A percentile compares a stretch with the other conserved stretches of the same genome.
These are phyloP conservation scores for Paracanthobrama guichenoti DNA, from an alignment of 2,113 vertebrate genomes.

Conservation along the genomic window DNA sequence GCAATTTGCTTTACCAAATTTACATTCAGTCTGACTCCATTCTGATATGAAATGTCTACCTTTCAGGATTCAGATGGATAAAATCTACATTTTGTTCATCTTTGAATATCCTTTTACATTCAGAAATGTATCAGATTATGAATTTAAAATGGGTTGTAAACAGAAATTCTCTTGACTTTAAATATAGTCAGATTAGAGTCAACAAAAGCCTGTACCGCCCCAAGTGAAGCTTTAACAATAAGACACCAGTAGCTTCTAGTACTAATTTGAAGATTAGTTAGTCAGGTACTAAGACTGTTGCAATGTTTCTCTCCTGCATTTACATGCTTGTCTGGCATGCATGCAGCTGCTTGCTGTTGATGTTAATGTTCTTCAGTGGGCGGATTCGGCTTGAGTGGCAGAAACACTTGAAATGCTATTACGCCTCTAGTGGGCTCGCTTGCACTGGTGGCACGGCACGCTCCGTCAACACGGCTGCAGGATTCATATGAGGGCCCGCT, in stretches of 20 bases:
- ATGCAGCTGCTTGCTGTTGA: conserved; percentile 57
- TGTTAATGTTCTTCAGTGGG: conserved; percentile 53
- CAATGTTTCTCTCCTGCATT: conserved; percentile 29
- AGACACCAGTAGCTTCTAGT: not conserved
- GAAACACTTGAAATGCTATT: conserved; percentile 76
- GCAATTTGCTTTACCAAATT: not conserved
- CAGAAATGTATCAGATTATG: not conserved
- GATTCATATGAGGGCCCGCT: conserved; percentile 66
- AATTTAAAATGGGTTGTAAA: not conserved
- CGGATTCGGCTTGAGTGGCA: conserved; percentile 62
- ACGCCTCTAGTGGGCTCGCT: conserved; percentile 65
- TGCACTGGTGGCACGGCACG: conserved; percentile 53
- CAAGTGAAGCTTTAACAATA: not conserved
- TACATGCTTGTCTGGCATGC: conserved; percentile 34
- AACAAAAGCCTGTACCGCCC: not conserved
- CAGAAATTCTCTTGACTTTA: not conserved
- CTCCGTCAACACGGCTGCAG: conserved; percentile 64
- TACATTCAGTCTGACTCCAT: not conserved
- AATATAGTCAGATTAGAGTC: not conserved
- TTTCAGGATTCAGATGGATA: not conserved
- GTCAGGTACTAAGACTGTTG: conserved; percentile 21
- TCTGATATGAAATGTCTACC: not conserved
- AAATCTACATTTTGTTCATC: not conserved
- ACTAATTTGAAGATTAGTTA: conserved; percentile 24
- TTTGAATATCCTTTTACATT: not conserved